Evolutionary conservation across 2,113 vertebrate genomes (phyloP).

Genomic region (Formicarius rufipectus): DNA sequence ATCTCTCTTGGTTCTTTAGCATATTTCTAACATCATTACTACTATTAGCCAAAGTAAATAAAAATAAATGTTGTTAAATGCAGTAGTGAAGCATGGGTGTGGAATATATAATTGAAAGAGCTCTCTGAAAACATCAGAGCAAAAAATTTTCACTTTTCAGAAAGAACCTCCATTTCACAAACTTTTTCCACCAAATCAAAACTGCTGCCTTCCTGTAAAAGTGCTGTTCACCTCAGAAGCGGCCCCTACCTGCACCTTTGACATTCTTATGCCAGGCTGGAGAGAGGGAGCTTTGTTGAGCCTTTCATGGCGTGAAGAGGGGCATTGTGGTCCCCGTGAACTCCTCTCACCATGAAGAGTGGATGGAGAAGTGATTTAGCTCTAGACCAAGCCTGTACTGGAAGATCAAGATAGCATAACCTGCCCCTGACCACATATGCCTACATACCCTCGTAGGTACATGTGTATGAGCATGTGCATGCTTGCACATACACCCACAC

Average conservation of each 20-base stretch:
- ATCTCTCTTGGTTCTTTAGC: neutral
- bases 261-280: neutral
- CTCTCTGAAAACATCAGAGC: neutral
- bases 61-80: neutral
- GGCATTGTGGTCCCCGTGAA: neutral
- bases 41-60: neutral
- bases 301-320: accelerated
- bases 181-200: neutral
- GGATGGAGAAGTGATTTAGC: neutral
- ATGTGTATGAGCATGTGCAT: accelerated
- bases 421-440: neutral
- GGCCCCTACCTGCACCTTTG: neutral
- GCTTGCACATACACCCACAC: accelerated
- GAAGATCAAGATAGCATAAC: neutral
- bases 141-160: neutral
- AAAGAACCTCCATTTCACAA: neutral
- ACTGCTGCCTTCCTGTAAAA: neutral
- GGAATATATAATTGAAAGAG: neutral
- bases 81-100: neutral
- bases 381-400: neutral
- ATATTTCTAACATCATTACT: neutral
- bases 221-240: neutral
- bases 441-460: too few species aligned
- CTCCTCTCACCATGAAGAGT: neutral
- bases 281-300: neutral